Base-by-base conservation (phyloP, 2,888 invertebrate genomes). In the Hoplodrina ambigua region DNA sequence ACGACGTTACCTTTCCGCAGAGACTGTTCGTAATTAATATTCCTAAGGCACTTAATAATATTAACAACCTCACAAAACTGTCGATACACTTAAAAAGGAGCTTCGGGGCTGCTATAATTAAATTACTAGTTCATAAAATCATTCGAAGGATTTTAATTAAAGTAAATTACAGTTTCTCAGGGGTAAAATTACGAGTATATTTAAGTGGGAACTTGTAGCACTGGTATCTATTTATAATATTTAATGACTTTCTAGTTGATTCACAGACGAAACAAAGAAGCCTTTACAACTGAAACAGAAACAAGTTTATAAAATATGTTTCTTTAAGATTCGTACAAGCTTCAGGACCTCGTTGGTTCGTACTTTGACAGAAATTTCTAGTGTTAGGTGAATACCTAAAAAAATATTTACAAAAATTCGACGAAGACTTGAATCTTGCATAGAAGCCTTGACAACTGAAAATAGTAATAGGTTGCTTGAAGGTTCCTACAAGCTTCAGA, bases 51-150 rank as follows among this genome's bases (percentile, higher is more conserved):
- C 75, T 75, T 74, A 75, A 76, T 74, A 72, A 80, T 80, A 80
- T 85, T 82, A 85, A 78, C 70, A 78, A 70, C 81, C 78, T 67
- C 75, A 75, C 82, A 82, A 85, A 82, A 59, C 71, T 52, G 65
- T 80, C 83, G 69, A 86, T 80, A 83, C 81, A 80, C 81, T 82
- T 72, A 60, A 71, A 80, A 76, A 81, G 59, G 71, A 75, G 69
- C 60, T 78, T 76, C 71, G 74, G 80, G 84, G 80, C 69, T 67
- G 63, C 56, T 56, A 64, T 85, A 82, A 86, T 85, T 83, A 77
- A 80, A 85, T 86, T 84, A 81, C 68, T 81, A 81, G 78, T 87
- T 84, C 73, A 82, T 81, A 83, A 85, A 86, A 80, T 73, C 62
- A 81, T 79, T 81, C 49, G 57, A 66, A 83, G 19, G 80, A 74